These are phyloP conservation scores for Rhodeus uyekii DNA, from an alignment of 2,797 vertebrate species.

Conservation along the genomic window DNA sequence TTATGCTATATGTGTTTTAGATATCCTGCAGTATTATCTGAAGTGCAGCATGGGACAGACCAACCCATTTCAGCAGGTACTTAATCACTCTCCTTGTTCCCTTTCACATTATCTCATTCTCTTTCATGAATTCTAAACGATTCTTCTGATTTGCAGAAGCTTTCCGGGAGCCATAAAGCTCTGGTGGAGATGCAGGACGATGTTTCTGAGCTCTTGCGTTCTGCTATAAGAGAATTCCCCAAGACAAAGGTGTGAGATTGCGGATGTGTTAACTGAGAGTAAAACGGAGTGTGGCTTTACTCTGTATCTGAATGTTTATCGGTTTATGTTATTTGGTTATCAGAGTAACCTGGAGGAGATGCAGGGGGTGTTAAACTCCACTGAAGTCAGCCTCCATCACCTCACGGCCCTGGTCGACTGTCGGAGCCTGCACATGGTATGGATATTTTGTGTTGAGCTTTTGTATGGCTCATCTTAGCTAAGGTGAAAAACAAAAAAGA, in stretches of 20 bases:
- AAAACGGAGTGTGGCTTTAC: background rate
- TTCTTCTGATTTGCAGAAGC: slow-evolving; percentile 79
- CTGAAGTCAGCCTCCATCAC: slow-evolving; percentile 93
- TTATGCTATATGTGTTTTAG: slow-evolving; percentile 65
- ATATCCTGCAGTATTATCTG: slow-evolving; percentile 91
- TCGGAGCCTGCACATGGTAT: slow-evolving; percentile 96
- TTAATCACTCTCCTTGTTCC: background rate
- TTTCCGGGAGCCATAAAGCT: slow-evolving; percentile 95
- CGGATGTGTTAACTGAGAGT: background rate
- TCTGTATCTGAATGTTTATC: slow-evolving; percentile 13
- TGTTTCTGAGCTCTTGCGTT: slow-evolving; percentile 86
- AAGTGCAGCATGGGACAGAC: slow-evolving; percentile 83
- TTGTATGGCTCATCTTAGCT: background rate
- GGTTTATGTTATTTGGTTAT: slow-evolving; percentile 32
- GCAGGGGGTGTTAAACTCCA: slow-evolving; percentile 90
- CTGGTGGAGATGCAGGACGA: slow-evolving; percentile 98
- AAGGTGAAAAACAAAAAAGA: no score
- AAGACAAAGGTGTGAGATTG: slow-evolving; percentile 83
- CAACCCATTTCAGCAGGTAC: slow-evolving; percentile 96
- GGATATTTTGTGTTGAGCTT: background rate
- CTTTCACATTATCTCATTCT: background rate
- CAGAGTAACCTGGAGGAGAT: slow-evolving; percentile 87
- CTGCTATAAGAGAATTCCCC: slow-evolving; percentile 81
- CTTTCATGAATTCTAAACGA: slow-evolving; percentile 8
- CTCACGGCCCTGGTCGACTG: slow-evolving; percentile 97